Evolutionary conservation across 1,140 invertebrate species (phyloP).

Genomic region (Lepidurus arcticus): DNA sequence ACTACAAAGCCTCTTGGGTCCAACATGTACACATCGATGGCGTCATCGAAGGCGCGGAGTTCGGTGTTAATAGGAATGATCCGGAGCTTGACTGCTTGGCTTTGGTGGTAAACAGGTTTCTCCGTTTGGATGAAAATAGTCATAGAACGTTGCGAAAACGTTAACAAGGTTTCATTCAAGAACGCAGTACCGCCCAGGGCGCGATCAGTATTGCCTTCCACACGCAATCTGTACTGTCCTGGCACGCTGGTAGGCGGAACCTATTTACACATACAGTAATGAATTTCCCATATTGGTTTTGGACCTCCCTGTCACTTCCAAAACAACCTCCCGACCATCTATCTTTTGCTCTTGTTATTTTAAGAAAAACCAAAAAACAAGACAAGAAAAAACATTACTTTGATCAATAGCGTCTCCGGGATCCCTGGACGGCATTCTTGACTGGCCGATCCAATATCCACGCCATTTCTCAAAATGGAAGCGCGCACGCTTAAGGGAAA

Average conservation of each 20-base stretch:
- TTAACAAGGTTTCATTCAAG: constrained; percentile 43
- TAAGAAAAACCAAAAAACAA: constrained; percentile 23
- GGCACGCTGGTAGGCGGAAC: constrained; percentile 72
- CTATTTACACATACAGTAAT: constrained; percentile 43
- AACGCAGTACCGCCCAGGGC: constrained; percentile 77
- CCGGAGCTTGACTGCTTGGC: constrained; percentile 78
- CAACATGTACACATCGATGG: constrained; percentile 82
- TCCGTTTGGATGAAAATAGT: constrained; percentile 93
- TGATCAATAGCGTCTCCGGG: constrained; percentile 74
- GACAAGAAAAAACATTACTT: constrained; percentile 48
- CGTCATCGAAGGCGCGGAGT: constrained; percentile 75
- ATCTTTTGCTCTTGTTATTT: constrained; percentile 15
- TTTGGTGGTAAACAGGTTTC: constrained; percentile 91
- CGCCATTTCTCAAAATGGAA: constrained; percentile 77
- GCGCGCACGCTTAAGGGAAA: constrained; percentile 70
- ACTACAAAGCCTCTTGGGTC: constrained; percentile 80
- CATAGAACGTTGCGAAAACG: constrained; percentile 81
- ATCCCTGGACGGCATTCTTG: constrained; percentile 70
- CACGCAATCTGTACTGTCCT: constrained; percentile 75
- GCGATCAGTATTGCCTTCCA: constrained; percentile 81
- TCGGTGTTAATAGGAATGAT: constrained; percentile 84
- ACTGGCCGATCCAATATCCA: constrained; percentile 71
- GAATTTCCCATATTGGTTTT: neutral
- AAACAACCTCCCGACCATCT: neutral
- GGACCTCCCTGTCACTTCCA: neutral